Conservation (phyloP, 2,888 invertebrate genomes). For the Thysanoteuthis rhombus region DNA sequence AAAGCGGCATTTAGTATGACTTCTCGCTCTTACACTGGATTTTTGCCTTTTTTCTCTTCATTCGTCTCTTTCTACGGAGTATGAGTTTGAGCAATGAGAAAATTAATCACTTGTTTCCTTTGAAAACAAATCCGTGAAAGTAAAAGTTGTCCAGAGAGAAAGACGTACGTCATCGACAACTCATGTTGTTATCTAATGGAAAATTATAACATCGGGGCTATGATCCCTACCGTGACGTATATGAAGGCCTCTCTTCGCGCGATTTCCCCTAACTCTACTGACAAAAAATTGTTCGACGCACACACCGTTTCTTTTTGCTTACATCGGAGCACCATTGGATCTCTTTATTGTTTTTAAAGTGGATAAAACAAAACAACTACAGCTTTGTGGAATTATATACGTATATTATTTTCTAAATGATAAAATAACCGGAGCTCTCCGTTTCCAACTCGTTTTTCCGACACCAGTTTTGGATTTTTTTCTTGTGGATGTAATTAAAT, state of each 20-base stretch:
- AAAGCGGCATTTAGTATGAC: background rate
- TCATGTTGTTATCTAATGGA: background rate
- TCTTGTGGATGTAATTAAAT: background rate
- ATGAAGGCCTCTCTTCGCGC: background rate
- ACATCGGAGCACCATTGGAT: background rate
- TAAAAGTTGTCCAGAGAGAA: background rate
- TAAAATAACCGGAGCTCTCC: background rate
- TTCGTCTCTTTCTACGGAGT: background rate
- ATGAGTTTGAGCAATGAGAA: background rate
- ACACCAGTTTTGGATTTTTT: background rate
- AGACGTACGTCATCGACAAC: background rate
- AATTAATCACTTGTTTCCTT: background rate
- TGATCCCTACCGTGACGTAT: background rate
- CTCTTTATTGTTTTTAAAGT: background rate
- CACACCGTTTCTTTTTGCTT: background rate
- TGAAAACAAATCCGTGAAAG: background rate
- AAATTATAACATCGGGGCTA: background rate
- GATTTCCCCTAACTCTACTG: background rate
- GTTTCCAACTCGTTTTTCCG: background rate
- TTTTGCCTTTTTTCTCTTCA: background rate
- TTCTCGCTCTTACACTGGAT: background rate
- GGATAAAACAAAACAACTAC: background rate
- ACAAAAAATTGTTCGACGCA: background rate
- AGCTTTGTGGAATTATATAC: background rate
- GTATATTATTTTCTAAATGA: background rate